Evolutionary conservation across 2,113 vertebrate species (phyloP), one percentile per base, ranked within the genome.

Genomic region (Pituophis catenifer): DNA sequence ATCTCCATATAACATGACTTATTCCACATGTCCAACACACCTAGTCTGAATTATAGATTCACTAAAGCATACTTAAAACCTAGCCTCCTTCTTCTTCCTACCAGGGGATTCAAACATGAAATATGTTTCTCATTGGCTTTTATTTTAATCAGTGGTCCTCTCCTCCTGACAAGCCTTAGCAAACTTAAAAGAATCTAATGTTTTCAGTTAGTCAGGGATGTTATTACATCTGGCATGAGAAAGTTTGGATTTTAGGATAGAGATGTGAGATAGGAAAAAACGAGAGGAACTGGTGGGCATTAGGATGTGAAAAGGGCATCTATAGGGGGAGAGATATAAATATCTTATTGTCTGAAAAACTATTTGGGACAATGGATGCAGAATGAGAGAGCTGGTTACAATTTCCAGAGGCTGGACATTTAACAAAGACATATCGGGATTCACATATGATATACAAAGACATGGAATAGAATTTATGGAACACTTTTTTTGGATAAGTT

Each of bases 221-320:
- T 54, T 65, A 33, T 62, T 29, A 57, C 48, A 57, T 24, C 93
- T 17, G 1, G 87, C 2, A n/a, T n/a, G 54, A 85, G 2, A 0
- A 90, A 33, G 24, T 50, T 12, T 0, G 7, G 91, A 44, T 93
- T 54, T 19, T 0, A 87, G 57, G 50, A 90, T 62, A 10, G 86
- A 94, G 90, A 65, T 3, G 0, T 21, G 17, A 96, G 93, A 90
- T 65, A 93, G 90, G 92, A 92, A 57, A 96, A 92, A 94, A 93
- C n/a, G 89, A 86, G 53, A 96, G 95, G 95, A 91, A 95, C 95
- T 97, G 98, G 97, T 96, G 97, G 97, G 96, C 93, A 97, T 98
- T 95, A 97, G 97, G 97, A 96, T 96, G 33, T 62, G 53, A 90
- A 93, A 89, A 93, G 92, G 57, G 90, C 90, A 95, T 85, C 89